Evolutionary conservation across 2,888 invertebrate species (phyloP).

Genomic region (Galerucella nymphaeae): DNA sequence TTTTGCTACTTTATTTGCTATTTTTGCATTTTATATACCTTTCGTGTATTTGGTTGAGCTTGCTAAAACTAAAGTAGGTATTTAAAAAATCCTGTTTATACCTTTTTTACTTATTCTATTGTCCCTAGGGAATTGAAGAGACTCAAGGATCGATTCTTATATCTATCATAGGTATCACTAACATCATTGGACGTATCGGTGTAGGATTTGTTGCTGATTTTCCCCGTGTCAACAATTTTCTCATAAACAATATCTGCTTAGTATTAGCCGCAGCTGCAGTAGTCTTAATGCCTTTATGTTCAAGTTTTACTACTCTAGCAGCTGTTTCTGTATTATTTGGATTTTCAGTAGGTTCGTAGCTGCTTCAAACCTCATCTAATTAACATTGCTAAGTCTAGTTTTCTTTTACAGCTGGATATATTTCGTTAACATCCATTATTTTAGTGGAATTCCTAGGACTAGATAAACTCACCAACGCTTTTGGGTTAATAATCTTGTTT

Average conservation of each 20-base stretch:
- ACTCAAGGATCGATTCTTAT: constrained; percentile 79
- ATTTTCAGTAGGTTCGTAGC: constrained; percentile 81
- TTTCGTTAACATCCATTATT: constrained; percentile 97
- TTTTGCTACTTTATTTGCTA: constrained; percentile 94
- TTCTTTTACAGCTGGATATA: constrained; percentile 85
- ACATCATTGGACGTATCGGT: constrained; percentile 89
- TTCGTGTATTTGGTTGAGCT: constrained; percentile 94
- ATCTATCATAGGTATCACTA: constrained; percentile 91
- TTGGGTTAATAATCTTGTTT: constrained; percentile 94
- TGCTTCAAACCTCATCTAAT: not conserved
- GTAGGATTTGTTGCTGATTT: constrained; percentile 94
- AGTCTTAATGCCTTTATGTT: constrained; percentile 84
- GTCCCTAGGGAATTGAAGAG: constrained; percentile 75
- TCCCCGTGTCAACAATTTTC: constrained; percentile 88
- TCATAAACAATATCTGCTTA: constrained; percentile 93
- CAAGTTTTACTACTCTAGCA: constrained; percentile 79
- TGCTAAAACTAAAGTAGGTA: constrained; percentile 75
- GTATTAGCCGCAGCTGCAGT: constrained; percentile 89
- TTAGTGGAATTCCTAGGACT: constrained; percentile 95
- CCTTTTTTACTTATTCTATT: not conserved
- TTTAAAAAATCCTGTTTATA: not conserved
- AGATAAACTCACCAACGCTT: constrained; percentile 96
- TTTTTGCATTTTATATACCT: constrained; percentile 97
- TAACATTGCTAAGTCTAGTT: not conserved
- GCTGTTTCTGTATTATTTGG: constrained; percentile 89